Percentiles rank a stretch among this genome's conserved stretches.
These are phyloP conservation scores for Melanerpes aurifrons DNA, from an alignment of 2,113 vertebrate genomes.

Conservation along the genomic window DNA sequence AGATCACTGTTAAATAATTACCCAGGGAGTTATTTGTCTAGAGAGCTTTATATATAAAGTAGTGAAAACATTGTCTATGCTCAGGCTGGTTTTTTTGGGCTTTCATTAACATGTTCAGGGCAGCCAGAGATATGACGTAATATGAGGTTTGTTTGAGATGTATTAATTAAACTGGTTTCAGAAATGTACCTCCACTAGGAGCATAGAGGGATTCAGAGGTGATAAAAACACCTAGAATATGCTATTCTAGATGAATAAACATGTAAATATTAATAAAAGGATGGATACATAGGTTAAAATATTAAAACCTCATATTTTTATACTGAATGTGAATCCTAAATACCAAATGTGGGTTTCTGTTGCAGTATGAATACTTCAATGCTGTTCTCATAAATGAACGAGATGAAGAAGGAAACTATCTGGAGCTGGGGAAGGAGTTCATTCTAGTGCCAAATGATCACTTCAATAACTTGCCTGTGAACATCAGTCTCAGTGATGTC, in stretches of 20 bases:
- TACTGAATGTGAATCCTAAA: not conserved
- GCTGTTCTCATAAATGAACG: conserved; percentile 96
- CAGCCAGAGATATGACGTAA: not conserved
- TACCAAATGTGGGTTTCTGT: conserved; percentile 37
- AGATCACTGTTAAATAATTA: not conserved
- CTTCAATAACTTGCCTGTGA: conserved; percentile 98
- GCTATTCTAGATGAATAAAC: not conserved
- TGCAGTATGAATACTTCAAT: conserved; percentile 98
- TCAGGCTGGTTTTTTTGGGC: not conserved
- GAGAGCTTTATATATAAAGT: not conserved
- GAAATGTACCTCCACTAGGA: not conserved
- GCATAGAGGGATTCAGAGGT: not conserved
- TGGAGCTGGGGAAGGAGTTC: conserved; percentile 95
- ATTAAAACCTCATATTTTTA: not conserved
- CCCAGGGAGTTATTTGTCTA: not conserved
- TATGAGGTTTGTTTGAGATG: not conserved
- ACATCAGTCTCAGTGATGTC: conserved; percentile 95
- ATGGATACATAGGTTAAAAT: not conserved
- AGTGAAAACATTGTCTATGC: not conserved
- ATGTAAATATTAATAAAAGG: not conserved
- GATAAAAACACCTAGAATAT: not conserved
- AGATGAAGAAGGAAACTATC: conserved; percentile 90
- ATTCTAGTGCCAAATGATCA: conserved; percentile 96
- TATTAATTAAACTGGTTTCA: not conserved
- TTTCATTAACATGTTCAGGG: not conserved